A percentile compares a stretch with the other conserved stretches of the same genome.
Conservation (phyloP, 2,888 invertebrate genomes). For the Nephrotoma flavescens region DNA sequence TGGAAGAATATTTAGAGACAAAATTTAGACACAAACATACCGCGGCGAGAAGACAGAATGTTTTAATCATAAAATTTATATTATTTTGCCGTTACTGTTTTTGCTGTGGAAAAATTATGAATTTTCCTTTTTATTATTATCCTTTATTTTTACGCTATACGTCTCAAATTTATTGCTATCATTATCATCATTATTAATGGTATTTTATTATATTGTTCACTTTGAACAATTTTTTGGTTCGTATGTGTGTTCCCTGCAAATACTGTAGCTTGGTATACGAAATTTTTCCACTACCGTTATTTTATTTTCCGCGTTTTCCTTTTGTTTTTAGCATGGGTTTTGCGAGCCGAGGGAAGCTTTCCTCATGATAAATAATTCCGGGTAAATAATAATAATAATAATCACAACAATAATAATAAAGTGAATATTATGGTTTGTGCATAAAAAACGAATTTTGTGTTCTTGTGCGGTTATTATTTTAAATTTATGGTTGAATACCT, state of each 20-base stretch:
- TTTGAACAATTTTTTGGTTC: neutral
- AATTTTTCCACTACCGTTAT: neutral
- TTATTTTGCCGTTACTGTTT: neutral
- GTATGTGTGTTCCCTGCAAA: too few species aligned
- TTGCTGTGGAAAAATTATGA: neutral
- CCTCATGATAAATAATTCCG: neutral
- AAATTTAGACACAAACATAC: too few species aligned
- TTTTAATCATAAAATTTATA: neutral
- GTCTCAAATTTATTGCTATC: neutral
- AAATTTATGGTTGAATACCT: neutral
- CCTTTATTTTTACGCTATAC: neutral
- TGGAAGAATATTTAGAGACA: neutral
- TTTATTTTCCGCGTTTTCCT: neutral
- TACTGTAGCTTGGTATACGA: neutral
- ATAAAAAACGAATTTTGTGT: neutral
- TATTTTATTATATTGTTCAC: neutral
- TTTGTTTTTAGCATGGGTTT: neutral
- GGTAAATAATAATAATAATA: neutral
- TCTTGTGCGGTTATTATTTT: neutral
- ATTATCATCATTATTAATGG: neutral
- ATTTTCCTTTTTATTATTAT: neutral
- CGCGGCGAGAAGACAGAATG: neutral
- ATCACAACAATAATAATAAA: neutral
- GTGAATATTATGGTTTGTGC: neutral
- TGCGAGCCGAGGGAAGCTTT: neutral